Evolutionary conservation across 2,113 vertebrate species (phyloP).

Genomic region (Antechinus stuartii): DNA sequence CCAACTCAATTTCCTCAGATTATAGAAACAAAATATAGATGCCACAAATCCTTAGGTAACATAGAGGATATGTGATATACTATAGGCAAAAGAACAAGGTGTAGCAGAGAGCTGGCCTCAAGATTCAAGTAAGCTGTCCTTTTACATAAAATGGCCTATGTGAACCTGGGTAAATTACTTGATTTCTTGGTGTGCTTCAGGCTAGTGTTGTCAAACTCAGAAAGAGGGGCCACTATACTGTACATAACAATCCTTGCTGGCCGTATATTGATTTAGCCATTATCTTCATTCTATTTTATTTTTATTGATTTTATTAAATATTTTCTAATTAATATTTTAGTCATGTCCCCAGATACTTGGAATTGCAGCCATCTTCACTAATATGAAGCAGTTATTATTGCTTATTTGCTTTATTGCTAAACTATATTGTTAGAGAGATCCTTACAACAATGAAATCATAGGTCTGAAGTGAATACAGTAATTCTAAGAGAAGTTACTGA

Average conservation of each 20-base stretch:
- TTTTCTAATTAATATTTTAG: neutral
- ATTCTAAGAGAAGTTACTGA: neutral
- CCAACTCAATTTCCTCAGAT: neutral
- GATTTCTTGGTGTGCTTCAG: neutral
- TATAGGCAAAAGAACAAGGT: neutral
- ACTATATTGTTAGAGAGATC: neutral
- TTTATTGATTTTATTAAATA: neutral
- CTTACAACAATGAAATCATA: neutral
- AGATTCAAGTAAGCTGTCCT: neutral
- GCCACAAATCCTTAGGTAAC: neutral
- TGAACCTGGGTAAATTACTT: neutral
- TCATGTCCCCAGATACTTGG: neutral
- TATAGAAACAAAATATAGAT: neutral
- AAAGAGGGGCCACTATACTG: neutral
- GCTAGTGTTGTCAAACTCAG: neutral
- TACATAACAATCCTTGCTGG: neutral
- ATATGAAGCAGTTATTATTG: neutral
- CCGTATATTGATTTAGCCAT: neutral
- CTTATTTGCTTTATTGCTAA: neutral
- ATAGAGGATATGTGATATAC: neutral
- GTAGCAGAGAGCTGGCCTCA: neutral
- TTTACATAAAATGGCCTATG: neutral
- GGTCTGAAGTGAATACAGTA: neutral
- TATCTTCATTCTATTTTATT: neutral
- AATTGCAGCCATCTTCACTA: neutral